Percentiles rank a stretch among this genome's conserved stretches.
Conservation (phyloP, 2,797 vertebrate species). For the Taenioides sp. region DNA sequence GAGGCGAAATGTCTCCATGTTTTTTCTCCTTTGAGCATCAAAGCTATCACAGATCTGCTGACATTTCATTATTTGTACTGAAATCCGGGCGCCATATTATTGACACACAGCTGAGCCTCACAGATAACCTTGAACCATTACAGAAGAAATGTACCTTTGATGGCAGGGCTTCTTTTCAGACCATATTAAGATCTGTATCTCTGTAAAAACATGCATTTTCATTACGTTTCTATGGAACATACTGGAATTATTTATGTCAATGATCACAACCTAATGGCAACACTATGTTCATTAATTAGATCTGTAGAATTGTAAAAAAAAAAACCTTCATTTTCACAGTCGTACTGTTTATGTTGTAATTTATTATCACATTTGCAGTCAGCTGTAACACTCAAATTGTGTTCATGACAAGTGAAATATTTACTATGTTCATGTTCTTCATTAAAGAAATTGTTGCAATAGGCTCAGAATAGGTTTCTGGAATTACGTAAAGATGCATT, state of each 20-base stretch:
- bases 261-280: slow-evolving; percentile 57
- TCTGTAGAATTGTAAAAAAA: slow-evolving; percentile 38
- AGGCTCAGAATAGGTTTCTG: background rate
- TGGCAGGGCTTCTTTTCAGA: slow-evolving; percentile 12
- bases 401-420: background rate
- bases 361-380: slow-evolving; percentile 31
- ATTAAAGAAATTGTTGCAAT: background rate
- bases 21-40: slow-evolving; percentile 38
- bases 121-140: slow-evolving; percentile 45
- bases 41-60: slow-evolving; percentile 44
- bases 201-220: slow-evolving; percentile 50
- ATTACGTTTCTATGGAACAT: slow-evolving; percentile 50
- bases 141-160: slow-evolving; percentile 30
- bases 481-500: background rate
- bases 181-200: slow-evolving; percentile 39
- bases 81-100: slow-evolving; percentile 30
- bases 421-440: background rate
- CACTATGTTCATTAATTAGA: slow-evolving; percentile 61
- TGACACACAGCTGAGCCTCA: slow-evolving; percentile 46
- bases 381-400: background rate
- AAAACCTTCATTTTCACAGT: slow-evolving; percentile 28
- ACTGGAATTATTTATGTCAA: slow-evolving; percentile 55
- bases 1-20: slow-evolving; percentile 40
- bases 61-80: slow-evolving; percentile 50
- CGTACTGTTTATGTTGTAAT: slow-evolving; percentile 22